These are phyloP conservation scores for Philypnodon macrostomus DNA, from an alignment of 2,797 vertebrate genomes.

Conservation along the genomic window DNA sequence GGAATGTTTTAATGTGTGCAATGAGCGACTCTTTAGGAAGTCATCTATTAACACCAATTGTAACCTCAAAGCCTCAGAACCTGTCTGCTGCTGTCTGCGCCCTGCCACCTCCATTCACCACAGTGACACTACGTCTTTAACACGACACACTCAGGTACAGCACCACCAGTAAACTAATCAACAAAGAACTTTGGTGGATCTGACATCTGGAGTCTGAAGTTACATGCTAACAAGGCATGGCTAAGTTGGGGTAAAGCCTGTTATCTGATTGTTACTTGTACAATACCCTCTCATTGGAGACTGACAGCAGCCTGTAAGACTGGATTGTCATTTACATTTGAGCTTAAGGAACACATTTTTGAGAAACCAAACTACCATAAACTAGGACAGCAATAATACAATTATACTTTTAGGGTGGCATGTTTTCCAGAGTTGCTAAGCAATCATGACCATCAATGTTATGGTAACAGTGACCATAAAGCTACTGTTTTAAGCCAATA, in stretches of 20 bases:
- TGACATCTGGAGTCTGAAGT: constrained; percentile 17
- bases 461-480: too few species aligned
- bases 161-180: constrained; percentile 13
- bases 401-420: too few species aligned
- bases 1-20: constrained; percentile 48
- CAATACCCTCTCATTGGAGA: too few species aligned
- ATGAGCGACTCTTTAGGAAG: constrained; percentile 66
- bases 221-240: neutral
- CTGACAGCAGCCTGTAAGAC: too few species aligned
- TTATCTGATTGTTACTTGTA: neutral
- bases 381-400: too few species aligned
- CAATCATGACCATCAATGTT: too few species aligned
- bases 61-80: constrained; percentile 60
- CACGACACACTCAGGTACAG: constrained; percentile 28
- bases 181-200: constrained; percentile 42
- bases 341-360: too few species aligned
- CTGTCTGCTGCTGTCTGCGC: constrained; percentile 64
- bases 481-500: too few species aligned
- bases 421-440: too few species aligned
- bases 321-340: too few species aligned
- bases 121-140: constrained; percentile 53
- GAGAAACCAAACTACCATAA: too few species aligned
- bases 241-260: neutral
- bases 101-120: constrained; percentile 62
- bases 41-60: constrained; percentile 74